Percentiles rank a stretch among this genome's conserved stretches.
Evolutionary conservation across 2,797 vertebrate genomes (phyloP).

Genomic region (Tenualosa thibaudeaui): DNA sequence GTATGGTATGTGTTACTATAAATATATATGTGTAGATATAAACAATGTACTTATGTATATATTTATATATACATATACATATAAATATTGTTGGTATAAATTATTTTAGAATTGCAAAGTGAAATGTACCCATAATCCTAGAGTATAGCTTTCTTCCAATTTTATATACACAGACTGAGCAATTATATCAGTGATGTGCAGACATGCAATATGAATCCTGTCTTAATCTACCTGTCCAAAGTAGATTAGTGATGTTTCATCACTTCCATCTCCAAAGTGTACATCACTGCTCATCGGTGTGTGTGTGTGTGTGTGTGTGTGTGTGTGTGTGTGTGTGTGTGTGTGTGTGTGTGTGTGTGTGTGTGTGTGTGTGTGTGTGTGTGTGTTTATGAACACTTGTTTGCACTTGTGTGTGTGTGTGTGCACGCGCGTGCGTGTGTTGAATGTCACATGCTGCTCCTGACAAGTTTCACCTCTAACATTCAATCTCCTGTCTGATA

Average conservation of each 20-base stretch:
- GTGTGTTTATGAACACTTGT: neutral
- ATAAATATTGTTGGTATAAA: constrained; percentile 80
- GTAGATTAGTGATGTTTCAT: constrained; percentile 68
- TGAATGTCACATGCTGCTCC: constrained; percentile 11
- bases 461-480: constrained; percentile 49
- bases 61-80: constrained; percentile 63
- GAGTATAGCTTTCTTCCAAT: constrained; percentile 80
- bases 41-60: constrained; percentile 82
- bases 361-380: neutral
- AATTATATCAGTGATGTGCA: constrained; percentile 71
- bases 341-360: constrained; percentile 5
- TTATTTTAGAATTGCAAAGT: constrained; percentile 80
- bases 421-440: neutral
- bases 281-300: constrained; percentile 54
- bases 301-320: constrained; percentile 10
- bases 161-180: constrained; percentile 77
- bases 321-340: constrained; percentile 17
- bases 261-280: constrained; percentile 58
- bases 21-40: constrained; percentile 68
- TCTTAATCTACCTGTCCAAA: constrained; percentile 67
- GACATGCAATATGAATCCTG: constrained; percentile 79
- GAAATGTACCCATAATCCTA: constrained; percentile 73
- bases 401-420: neutral
- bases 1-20: constrained; percentile 78
- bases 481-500: constrained; percentile 43